Evolutionary conservation across 2,797 vertebrate species (phyloP), one percentile per base, ranked within the genome.

Genomic region (Melanogrammus aeglefinus): DNA sequence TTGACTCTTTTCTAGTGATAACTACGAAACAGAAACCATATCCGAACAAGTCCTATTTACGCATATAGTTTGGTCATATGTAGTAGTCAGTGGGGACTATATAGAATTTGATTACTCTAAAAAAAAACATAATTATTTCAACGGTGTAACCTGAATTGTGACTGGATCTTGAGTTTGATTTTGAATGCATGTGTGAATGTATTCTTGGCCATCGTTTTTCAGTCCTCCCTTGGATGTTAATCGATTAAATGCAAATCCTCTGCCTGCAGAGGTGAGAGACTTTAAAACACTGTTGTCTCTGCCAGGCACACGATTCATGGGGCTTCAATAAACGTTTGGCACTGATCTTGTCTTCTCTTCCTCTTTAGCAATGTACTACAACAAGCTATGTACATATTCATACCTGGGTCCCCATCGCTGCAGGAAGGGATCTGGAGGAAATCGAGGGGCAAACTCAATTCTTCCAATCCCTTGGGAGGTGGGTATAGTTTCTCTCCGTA

Each of bases 401-500:
- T 16, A 18, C 18, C 16, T 21, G 73, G 47, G 73, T 29, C 39
- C 39, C 24, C 35, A 18, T 51, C n/a, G 21, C 21, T 69, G 5
- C 10, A n/a, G 77, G 76, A 75, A 79, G 78, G 78, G 78, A 0
- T 36, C 47, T 18, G 0, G 47, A 51, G 14, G 18, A 51, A 51
- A 51, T 51, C 41, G 41, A 36, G 35, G 5, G 8, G 6, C 8
- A 38, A 12, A 10, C 41, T 2, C 3, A 12, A 12, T 44, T 44
- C 41, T 78, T 81, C 79, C 82, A 84, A 81, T 83, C 82, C 72
- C 47, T 41, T 44, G 29, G 78, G 77, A 82, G 14, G 38, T 75
- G 10, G 36, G 8, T 38, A 38, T 78, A 75, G 72, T 36, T 77
- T 73, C 44, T 73, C 69, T 85, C 79, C 84, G 70, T 73, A 4